These are phyloP conservation scores for Cyanocitta stelleri DNA, from an alignment of 2,113 vertebrate species.

Conservation along the genomic window DNA sequence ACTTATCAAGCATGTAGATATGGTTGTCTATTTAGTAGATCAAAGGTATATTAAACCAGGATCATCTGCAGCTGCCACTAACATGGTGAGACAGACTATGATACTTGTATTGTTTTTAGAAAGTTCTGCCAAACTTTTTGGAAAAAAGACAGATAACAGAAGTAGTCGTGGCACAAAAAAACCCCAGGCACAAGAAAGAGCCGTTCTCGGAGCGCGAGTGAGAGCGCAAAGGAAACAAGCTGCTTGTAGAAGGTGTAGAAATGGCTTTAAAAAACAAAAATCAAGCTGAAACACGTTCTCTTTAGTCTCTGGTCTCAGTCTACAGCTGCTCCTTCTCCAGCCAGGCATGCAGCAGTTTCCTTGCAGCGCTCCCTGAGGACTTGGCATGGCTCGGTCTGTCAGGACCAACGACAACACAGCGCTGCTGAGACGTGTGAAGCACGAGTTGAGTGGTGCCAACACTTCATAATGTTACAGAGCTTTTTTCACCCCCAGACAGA, in stretches of 20 bases:
- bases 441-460: neutral
- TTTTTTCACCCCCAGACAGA: neutral
- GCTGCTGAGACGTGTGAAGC: neutral
- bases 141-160: neutral
- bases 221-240: neutral
- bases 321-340: slow-evolving; percentile 5
- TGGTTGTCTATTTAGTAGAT: neutral
- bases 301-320: neutral
- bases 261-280: neutral
- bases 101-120: neutral
- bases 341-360: neutral
- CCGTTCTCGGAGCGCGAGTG: accelerated
- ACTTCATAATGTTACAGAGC: neutral
- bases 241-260: neutral
- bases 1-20: neutral
- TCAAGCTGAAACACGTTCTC: neutral
- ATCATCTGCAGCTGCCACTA: neutral
- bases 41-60: neutral
- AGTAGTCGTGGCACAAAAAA: neutral
- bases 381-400: neutral
- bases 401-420: neutral
- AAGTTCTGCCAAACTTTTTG: neutral
- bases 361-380: neutral
- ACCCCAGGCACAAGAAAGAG: neutral
- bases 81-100: neutral